phyloP scores from a whole-genome alignment of 1,140 invertebrate species.

The Wasmannia auropunctata region DNA sequence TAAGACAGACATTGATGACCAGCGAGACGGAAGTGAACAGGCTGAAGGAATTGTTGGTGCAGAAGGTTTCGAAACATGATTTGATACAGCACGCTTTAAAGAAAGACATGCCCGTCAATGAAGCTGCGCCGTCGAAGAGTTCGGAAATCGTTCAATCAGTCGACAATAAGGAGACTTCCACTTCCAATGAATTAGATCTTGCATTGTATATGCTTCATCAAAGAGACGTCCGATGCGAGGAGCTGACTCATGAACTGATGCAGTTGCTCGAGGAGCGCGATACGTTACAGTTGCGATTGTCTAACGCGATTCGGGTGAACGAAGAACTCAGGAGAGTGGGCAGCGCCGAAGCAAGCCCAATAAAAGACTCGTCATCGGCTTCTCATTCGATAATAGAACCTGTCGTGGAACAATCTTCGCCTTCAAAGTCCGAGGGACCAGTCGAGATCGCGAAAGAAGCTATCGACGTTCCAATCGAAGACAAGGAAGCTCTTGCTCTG shows the following conservation, averaged over 20 bases:
- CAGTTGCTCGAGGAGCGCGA: constrained; percentile 94
- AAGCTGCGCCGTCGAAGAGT: constrained; percentile 17
- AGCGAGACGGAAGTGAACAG: constrained; percentile 90
- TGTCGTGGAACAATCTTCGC: constrained; percentile 74
- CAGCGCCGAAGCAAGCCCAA: constrained; percentile 75
- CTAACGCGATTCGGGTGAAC: constrained; percentile 90
- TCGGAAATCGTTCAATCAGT: background rate
- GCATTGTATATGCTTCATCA: constrained; percentile 95
- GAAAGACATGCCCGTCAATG: constrained; percentile 65
- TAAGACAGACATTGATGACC: constrained; percentile 87
- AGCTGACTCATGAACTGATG: constrained; percentile 94
- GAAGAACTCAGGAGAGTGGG: constrained; percentile 85
- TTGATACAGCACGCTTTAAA: constrained; percentile 76
- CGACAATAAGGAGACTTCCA: background rate
- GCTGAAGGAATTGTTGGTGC: constrained; percentile 88
- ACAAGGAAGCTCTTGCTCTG: constrained; percentile 80
- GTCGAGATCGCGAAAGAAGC: constrained; percentile 82
- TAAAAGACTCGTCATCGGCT: constrained; percentile 51
- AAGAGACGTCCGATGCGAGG: constrained; percentile 94
- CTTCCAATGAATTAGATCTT: constrained; percentile 89
- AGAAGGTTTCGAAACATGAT: constrained; percentile 87
- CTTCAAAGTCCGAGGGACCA: constrained; percentile 77
- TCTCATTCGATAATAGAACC: constrained; percentile 45
- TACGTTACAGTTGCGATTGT: constrained; percentile 92
- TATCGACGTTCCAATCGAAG: constrained; percentile 78